Base-by-base conservation (phyloP, 1,140 invertebrate species). In the Scylla paramamosain region DNA sequence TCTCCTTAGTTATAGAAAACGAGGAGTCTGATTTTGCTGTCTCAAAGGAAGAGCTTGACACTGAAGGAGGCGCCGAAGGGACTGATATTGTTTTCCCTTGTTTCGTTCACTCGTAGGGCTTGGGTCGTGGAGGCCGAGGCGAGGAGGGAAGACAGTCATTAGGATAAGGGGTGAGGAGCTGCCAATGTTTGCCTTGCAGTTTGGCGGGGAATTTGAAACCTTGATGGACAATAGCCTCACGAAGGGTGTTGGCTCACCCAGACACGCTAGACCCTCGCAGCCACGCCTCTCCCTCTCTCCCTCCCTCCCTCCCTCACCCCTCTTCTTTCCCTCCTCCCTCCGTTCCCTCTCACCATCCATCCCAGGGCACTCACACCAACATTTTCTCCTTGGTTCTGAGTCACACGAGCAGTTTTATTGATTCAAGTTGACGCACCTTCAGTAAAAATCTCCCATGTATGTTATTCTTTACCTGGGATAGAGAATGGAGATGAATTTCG, bases 201-300 rank as follows among this genome's bases (percentile, higher is more conserved):
- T 95, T 95, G 94, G 94, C 48, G 94, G 94, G 94, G 82, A 95
- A 95, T 95, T 95, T 95, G 94, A 95, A 92, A 84, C 91, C 90
- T 87, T 77, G 94, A 87, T 88, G 94, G 91, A 94, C 93, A 94
- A 94, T 94, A 94, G 93, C 93, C 77, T 83, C 93, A 90, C 93
- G 87, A 25, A 89, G 93, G 48, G 84, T 87, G 93, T 93, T 88
- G 84, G 84, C 82, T 45, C 92, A 12, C 77, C 77, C 92, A 14
- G 92, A 84, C 92, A 93, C 92, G 77, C 77, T 93, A 84, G n/a
- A 88, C 52, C 32, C 32, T n/a, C 25, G 31, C 93, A 83, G 46
- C 84, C 59, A 94, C 87, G 52, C 32, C 93, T 82, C 86, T 87
- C 59, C 59, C 52, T 59, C 45, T 14, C 88, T 59, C 52, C 10